A percentile compares a stretch with the other conserved stretches of the same genome.
Evolutionary conservation across 2,797 vertebrate genomes (phyloP).

Genomic region (Paramormyrops hopkinsi): DNA sequence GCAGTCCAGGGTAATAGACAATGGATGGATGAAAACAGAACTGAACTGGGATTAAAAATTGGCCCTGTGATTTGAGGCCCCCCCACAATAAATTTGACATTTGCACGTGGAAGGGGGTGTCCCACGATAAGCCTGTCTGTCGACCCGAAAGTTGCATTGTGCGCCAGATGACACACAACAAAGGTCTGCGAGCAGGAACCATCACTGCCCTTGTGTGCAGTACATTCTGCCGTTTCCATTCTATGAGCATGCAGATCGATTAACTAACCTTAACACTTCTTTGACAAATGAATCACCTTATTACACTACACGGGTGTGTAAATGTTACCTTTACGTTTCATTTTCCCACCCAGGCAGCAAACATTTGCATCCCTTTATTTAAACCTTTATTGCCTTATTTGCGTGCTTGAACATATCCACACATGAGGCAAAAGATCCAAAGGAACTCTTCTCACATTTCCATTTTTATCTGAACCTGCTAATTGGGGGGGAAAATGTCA

Average conservation of each 20-base stretch:
- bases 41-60: not conserved
- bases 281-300: not conserved
- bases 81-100: not conserved
- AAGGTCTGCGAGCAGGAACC: not conserved
- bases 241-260: not conserved
- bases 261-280: not conserved
- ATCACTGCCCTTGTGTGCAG: not conserved
- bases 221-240: not conserved
- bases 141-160: not conserved
- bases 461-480: not conserved
- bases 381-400: constrained; percentile 2
- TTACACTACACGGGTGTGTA: not conserved
- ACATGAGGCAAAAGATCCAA: not conserved
- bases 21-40: not conserved
- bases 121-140: not conserved
- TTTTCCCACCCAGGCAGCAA: not conserved
- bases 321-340: not conserved
- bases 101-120: not conserved
- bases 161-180: not conserved
- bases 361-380: not conserved
- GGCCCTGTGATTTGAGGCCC: not conserved
- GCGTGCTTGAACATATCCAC: not conserved
- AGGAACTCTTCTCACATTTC: not conserved
- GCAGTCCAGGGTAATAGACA: not conserved
- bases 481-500: not conserved